A percentile compares a stretch with the other conserved stretches of the same genome.
These are phyloP conservation scores for Conopomorpha cramerella DNA, from an alignment of 1,140 invertebrate genomes.

Conservation along the genomic window DNA sequence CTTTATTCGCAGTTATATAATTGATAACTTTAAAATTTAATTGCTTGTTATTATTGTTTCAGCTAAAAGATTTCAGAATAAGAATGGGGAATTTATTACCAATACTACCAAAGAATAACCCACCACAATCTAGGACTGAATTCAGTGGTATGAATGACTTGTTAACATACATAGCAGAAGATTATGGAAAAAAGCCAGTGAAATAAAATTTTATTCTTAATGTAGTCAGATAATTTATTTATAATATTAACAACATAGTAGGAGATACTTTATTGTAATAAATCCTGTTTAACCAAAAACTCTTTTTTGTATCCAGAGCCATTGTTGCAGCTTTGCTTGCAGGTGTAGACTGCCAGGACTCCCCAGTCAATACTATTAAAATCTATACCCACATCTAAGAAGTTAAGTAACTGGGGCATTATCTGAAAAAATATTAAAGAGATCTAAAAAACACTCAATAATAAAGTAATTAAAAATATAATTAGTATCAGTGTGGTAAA, in stretches of 20 bases:
- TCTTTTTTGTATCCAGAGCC: conserved; percentile 73
- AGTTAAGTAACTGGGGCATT: conserved; percentile 88
- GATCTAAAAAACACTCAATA: too few relatives aligned
- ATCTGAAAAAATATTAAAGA: conserved; percentile 65
- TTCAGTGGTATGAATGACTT: conserved; percentile 83
- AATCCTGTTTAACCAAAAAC: conserved; percentile 90
- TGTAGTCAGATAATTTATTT: conserved; percentile 8
- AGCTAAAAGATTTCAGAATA: conserved; percentile 73
- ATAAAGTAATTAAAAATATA: too few relatives aligned
- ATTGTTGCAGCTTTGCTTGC: conserved; percentile 73
- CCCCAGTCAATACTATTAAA: conserved; percentile 88
- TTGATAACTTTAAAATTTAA: neutral
- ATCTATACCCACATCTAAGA: conserved; percentile 70
- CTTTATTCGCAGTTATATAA: too few relatives aligned
- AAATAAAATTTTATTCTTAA: conserved; percentile 8
- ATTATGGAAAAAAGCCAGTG: conserved; percentile 41
- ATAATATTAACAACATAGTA: too few relatives aligned
- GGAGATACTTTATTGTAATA: conserved; percentile 25
- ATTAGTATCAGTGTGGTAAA: too few relatives aligned
- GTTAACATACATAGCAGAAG: conserved; percentile 72
- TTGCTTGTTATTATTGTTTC: conserved; percentile 26
- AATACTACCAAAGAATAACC: conserved; percentile 77
- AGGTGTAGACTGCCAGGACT: conserved; percentile 84
- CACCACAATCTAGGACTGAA: conserved; percentile 82
- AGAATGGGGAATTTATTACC: conserved; percentile 77